Conservation (phyloP, 2,888 invertebrate genomes). For the Hedychridium roseum region DNA sequence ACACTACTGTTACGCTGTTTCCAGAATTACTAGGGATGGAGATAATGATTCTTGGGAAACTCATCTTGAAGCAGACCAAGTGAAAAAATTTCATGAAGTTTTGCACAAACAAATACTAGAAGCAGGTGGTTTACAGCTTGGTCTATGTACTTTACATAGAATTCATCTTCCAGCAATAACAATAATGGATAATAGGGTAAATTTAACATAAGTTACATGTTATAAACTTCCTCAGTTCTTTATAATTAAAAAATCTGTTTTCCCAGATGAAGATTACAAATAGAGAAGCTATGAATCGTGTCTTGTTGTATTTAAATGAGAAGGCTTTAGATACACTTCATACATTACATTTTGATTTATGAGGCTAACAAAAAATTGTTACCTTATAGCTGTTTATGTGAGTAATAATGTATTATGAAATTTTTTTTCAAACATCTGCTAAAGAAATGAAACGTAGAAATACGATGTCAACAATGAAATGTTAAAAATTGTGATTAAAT, state of each 20-base stretch:
- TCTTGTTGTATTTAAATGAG: constrained; percentile 53
- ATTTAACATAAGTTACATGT: constrained; percentile 5
- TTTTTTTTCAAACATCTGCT: not conserved
- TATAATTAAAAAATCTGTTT: not conserved
- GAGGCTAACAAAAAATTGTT: constrained; percentile 12
- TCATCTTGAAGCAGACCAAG: constrained; percentile 32
- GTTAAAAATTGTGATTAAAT: too few relatives aligned
- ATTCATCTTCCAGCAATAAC: constrained; percentile 47
- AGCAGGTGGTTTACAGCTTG: constrained; percentile 42
- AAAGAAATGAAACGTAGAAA: not conserved
- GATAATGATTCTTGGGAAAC: constrained; percentile 5
- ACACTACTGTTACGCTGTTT: too few relatives aligned
- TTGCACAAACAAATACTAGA: constrained; percentile 42
- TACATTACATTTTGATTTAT: constrained; percentile 29
- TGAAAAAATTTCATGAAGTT: constrained; percentile 45
- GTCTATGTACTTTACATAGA: constrained; percentile 44
- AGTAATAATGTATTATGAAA: not conserved
- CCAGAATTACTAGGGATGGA: constrained; percentile 18
- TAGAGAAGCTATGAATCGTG: constrained; percentile 41
- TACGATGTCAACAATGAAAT: too few relatives aligned
- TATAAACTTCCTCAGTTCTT: not conserved
- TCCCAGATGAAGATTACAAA: constrained; percentile 52
- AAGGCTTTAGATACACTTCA: constrained; percentile 48
- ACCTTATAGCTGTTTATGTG: not conserved
- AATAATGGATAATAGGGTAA: constrained; percentile 50